Evolutionary conservation across 2,113 vertebrate genomes (phyloP), one percentile per base, ranked within the genome.

Genomic region (Hippolais icterina): DNA sequence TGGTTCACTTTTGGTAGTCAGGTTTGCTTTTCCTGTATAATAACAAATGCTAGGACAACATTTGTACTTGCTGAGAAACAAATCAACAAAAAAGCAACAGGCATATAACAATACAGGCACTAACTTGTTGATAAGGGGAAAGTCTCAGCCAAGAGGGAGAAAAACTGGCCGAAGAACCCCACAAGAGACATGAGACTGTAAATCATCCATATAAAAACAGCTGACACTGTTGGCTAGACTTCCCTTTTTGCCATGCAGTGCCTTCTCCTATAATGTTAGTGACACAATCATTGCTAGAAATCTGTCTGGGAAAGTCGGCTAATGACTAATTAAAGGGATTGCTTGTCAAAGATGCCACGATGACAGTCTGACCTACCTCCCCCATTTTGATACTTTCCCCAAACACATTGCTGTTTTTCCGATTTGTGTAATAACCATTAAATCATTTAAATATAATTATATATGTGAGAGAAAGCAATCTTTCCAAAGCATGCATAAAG

Each of bases 321-420:
- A 96, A 74, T 77, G 75, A 79, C 53, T 94, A 88, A 95, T 96
- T 88, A 75, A 93, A 94, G 44, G 35, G 35, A 93, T 49, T 12
- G 5, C 75, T 91, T 18, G 3, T 88, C 77, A 89, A 90, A 85
- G 77, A 61, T 12, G 10, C 66, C 63, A 78, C 1, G 6, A 59
- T 17, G 74, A 75, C 20, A 63, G 42, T 65, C 60, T 89, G 83
- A 96, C 89, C 83, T 85, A 29, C 47, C 80, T 75, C 91, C 47
- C 24, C 57, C 76, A n/a, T 82, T 91, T 89, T 71, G 60, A 69
- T 61, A 50, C 75, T 80, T 83, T 12, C 53, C 9, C 54, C 35
- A 83, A 81, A 89, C 53, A 94, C n/a, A 15, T 60, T 86, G 75
- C n/a, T 79, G 53, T 63, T 95, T 85, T 85, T 57, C 70, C 54